Evolutionary conservation across 1,140 invertebrate genomes (phyloP), one percentile per base, ranked within the genome.

Genomic region (Danaus melanippus): DNA sequence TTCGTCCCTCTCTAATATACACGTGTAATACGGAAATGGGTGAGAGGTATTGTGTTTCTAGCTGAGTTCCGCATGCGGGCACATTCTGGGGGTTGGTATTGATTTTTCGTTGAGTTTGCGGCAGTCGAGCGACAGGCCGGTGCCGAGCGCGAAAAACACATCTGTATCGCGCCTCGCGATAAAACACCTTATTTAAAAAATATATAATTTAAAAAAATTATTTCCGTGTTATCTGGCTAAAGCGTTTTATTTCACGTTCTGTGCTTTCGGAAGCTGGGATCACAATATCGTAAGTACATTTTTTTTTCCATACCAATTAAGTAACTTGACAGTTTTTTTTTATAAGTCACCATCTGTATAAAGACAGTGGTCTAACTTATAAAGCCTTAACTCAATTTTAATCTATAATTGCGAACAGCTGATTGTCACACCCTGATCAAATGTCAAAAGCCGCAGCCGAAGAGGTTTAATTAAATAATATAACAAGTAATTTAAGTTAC

Each of bases 21-120:
- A 80, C 83, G 79, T 74, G 75, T 83, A 83, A 84, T 82, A 83
- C 76, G 83, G 79, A 86, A 83, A 78, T 71, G 75, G 76, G 78
- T 73, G 76, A 80, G 75, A 66, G 74, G 74, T 75, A 76, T 73
- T 67, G 66, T 51, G 67, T 74, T 71, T 62, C 60, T 66, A 64
- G 53, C 46, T 57, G 70, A 74, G 73, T 83, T 84, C 83, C 83
- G 83, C 83, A 86, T 86, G 81, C 81, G 81, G 80, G 58, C 58
- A 53, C 43, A 65, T 64, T 54, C 64, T 67, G 63, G 71, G 80
- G 78, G 77, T 79, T 58, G 80, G 64, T 84, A 86, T 84, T 84
- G 83, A 86, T 86, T 84, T 85, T 86, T 74, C 78, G 53, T 62
- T 12, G 73, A 82, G 76, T 80, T 82, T 86, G 83, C 81, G 77